Base-by-base conservation (phyloP, 35 echinoderm and acorn worm species). In the Holothuria glaberrima region DNA sequence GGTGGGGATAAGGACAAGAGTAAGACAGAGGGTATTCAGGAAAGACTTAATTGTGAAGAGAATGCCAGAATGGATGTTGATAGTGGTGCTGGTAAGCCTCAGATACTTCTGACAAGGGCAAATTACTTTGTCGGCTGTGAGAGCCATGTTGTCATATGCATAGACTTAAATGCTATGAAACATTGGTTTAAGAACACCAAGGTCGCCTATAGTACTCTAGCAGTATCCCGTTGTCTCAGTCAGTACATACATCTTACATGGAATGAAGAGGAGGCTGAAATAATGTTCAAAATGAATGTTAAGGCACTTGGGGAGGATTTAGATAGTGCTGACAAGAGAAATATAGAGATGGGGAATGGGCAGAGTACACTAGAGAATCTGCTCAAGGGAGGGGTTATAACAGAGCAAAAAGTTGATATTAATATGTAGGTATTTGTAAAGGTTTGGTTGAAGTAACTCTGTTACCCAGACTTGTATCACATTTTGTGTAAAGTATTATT, bases 131-230 rank as follows among this genome's bases (percentile, higher is more conserved):
- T 78, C 18, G 74, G 74, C 26, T 78, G 74, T 78, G 46, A 78
- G 22, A 45, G 74, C n/a, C 74, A 78, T 48, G 38, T 78, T n/a
- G 74, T 78, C 19, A 78, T 78, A 25, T 78, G 74, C 21, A 20
- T 78, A 45, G 74, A 78, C 29, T 48, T 28, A 48, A 78, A 78
- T 19, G 74, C 74, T 18, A 78, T 78, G 74, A 78, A 78, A 50
- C 74, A 78, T 25, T 78, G 74, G 74, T 78, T 78, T 28, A 52
- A 50, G 12, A 25, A 48, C 22, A 78, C 38, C 19, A 78, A 48
- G 74, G 50, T 78, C 24, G 74, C 38, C 16, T 78, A 78, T 20
- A 78, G 36, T 27, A 22, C 74, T 48, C 38, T 78, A 1, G 74
- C 27, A 9, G 44, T 78, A 5, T 78, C 74, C 50, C 74, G 74